These are phyloP conservation scores for Phalacrocorax pelagicus DNA, from an alignment of 2,113 vertebrate species.

Conservation along the genomic window DNA sequence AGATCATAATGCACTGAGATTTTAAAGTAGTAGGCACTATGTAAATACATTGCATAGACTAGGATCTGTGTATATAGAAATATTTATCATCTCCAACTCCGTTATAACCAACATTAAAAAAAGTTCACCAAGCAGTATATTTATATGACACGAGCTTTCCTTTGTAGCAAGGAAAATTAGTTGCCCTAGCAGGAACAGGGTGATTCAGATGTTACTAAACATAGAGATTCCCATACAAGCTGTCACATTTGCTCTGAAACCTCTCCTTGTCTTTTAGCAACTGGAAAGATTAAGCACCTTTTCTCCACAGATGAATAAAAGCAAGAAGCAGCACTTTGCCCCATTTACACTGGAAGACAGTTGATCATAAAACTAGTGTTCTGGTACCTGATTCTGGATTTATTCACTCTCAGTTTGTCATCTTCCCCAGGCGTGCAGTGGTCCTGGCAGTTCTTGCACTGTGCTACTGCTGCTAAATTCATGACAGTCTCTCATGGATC, in stretches of 20 bases:
- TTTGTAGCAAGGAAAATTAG: neutral
- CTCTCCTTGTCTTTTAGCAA: slow-evolving; percentile 10
- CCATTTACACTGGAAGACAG: slow-evolving; percentile 26
- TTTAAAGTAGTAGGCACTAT: neutral
- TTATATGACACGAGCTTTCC: neutral
- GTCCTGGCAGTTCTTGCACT: neutral
- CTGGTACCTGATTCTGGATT: slow-evolving; percentile 40
- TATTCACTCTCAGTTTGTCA: slow-evolving; percentile 46
- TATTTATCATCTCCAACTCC: neutral
- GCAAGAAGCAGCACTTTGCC: neutral
- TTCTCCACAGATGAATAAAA: slow-evolving; percentile 28
- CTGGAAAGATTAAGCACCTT: slow-evolving; percentile 43
- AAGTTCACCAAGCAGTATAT: neutral
- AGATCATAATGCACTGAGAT: neutral
- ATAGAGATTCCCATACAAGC: neutral
- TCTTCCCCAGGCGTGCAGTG: neutral
- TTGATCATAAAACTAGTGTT: slow-evolving; percentile 44
- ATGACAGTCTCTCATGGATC: neutral
- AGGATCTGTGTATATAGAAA: neutral
- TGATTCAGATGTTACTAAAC: neutral
- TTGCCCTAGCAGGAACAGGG: neutral
- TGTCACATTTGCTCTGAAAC: neutral
- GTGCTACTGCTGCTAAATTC: neutral
- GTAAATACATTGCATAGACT: neutral
- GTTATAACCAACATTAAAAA: neutral